A percentile compares a stretch with the other conserved stretches of the same genome.
Evolutionary conservation across 2,113 vertebrate species (phyloP).

Genomic region (Acanthochromis polyacanthus): DNA sequence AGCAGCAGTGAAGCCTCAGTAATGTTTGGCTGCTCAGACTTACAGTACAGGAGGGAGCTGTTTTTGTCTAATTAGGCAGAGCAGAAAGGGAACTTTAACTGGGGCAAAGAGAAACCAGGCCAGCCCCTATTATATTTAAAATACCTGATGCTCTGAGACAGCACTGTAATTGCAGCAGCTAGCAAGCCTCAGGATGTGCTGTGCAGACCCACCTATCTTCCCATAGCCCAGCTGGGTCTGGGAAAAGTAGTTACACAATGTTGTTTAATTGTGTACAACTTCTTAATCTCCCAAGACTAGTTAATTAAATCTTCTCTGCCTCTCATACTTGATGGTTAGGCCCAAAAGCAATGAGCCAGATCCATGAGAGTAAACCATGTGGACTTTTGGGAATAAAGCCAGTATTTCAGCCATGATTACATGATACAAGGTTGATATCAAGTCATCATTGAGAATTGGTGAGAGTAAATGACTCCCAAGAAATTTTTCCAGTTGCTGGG

Average conservation of each 20-base stretch:
- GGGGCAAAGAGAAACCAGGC: conserved; percentile 69
- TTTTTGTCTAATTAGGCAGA: conserved; percentile 68
- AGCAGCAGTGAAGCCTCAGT: conserved; percentile 14
- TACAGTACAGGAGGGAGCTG: conserved; percentile 45
- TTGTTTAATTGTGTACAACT: conserved; percentile 63
- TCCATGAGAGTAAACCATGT: conserved; percentile 3
- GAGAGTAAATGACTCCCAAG: background rate
- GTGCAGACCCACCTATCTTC: conserved; percentile 56
- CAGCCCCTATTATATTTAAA: conserved; percentile 68
- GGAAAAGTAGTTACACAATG: conserved; percentile 51
- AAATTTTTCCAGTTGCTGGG: background rate
- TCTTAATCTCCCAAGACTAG: conserved; percentile 49
- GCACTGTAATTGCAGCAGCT: conserved; percentile 71
- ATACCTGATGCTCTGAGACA: conserved; percentile 73
- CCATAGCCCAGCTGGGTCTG: conserved; percentile 45
- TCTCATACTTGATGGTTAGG: conserved; percentile 19
- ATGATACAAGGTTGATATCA: background rate
- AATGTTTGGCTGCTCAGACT: conserved; percentile 25
- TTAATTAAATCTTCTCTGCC: conserved; percentile 52
- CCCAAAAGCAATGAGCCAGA: conserved; percentile 39
- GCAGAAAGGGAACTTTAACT: conserved; percentile 61
- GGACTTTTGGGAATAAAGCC: background rate
- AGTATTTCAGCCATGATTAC: conserved; percentile 1
- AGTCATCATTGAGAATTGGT: background rate
- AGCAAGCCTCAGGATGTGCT: conserved; percentile 67